Evolutionary conservation across 2,113 vertebrate genomes (phyloP).

Genomic region (Struthidea cinerea): DNA sequence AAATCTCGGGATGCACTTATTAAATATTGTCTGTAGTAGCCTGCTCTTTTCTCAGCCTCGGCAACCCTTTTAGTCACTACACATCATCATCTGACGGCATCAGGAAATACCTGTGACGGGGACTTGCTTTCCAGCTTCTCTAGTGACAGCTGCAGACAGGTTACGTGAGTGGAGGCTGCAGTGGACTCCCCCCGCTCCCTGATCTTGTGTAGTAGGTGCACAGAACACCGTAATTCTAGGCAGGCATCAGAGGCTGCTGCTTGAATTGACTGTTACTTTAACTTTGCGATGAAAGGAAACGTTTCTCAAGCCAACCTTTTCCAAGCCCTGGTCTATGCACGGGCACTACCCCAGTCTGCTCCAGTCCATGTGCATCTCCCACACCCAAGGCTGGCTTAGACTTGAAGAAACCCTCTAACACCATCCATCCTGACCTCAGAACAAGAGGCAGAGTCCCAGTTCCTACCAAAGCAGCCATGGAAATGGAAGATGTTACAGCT

Average conservation of each 20-base stretch:
- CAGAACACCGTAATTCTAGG: neutral
- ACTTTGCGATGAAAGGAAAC: neutral
- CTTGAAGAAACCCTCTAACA: neutral
- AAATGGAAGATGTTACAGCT: neutral
- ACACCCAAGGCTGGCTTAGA: neutral
- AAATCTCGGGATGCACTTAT: neutral
- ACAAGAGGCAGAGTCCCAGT: neutral
- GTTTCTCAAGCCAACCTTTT: neutral
- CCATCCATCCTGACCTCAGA: neutral
- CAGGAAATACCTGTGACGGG: neutral
- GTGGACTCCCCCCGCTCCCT: neutral
- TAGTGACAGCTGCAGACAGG: neutral
- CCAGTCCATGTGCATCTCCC: neutral
- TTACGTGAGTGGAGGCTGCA: neutral
- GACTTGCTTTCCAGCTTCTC: neutral
- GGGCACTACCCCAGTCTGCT: neutral
- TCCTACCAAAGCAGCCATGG: neutral
- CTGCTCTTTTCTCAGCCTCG: neutral
- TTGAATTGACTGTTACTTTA: neutral
- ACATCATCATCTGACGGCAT: neutral
- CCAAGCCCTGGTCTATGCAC: neutral
- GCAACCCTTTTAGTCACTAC: neutral
- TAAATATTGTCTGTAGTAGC: neutral
- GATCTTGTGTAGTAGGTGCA: neutral
- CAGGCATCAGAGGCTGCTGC: neutral